Evolutionary conservation across 2,888 invertebrate genomes (phyloP).

Genomic region (Machimus rusticus): DNA sequence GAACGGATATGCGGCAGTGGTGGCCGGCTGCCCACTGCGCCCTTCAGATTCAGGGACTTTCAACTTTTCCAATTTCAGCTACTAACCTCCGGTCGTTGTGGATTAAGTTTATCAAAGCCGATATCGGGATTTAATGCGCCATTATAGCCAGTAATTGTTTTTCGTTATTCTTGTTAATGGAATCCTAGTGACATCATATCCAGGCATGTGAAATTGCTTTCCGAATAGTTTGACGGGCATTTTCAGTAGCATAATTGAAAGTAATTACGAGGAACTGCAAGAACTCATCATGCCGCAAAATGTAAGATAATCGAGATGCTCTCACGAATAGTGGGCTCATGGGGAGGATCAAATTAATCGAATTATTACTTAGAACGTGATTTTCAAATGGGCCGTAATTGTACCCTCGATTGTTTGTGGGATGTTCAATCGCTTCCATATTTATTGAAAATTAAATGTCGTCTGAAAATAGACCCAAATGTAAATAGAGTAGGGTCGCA

Average conservation of each 20-base stretch:
- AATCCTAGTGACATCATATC: slow-evolving; percentile 17
- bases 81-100: neutral
- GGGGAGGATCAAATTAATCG: neutral
- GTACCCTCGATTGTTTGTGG: neutral
- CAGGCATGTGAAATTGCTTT: neutral
- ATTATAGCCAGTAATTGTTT: slow-evolving; percentile 13
- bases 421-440: neutral
- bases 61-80: slow-evolving; percentile 21
- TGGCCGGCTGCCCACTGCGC: neutral
- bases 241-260: neutral
- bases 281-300: neutral
- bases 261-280: neutral
- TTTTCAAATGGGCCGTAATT: neutral
- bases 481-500: too few species aligned
- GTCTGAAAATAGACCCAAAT: too few species aligned
- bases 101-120: slow-evolving; percentile 12
- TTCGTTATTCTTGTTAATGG: slow-evolving; percentile 9
- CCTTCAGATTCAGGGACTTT: neutral
- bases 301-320: neutral
- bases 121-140: slow-evolving; percentile 5
- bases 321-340: neutral
- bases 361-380: neutral
- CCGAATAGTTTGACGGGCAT: neutral
- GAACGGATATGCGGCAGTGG: neutral
- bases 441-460: neutral